Evolutionary conservation across 2,113 vertebrate genomes (phyloP), one percentile per base, ranked within the genome.

Genomic region (Lophochroa leadbeateri): DNA sequence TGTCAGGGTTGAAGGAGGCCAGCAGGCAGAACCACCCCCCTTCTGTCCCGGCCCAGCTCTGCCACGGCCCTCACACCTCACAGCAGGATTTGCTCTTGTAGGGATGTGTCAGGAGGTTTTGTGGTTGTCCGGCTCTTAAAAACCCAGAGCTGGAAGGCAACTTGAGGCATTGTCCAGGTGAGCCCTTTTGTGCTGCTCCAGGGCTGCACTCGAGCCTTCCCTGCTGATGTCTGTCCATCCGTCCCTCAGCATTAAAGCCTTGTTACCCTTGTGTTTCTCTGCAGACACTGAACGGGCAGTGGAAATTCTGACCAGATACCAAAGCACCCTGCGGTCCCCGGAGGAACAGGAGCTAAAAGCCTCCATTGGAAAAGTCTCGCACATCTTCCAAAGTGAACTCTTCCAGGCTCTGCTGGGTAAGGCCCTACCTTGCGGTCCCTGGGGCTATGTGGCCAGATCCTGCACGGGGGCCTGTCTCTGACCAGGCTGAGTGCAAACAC

Each of bases 331-430:
- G 93, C 98, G 39, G 95, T 96, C 97, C 77, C 98, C 98, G 3
- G 98, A 98, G 74, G 98, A 99, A 91, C 98, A 99, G 96, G 92
- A 97, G 67, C 91, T 99, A 88, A 99, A 98, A 97, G 98, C 97
- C 94, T 98, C 97, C 25, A 98, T 99, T 91, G 98, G 98, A 49
- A 98, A 98, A 96, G 97, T 99, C 82, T 99, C 98, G 5, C 94
- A 98, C 93, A 97, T 99, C 96, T 97, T 99, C 94, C 98, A 97
- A 86, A 99, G 98, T 93, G 98, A 98, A 84, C 98, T 99, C 89
- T 99, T 99, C 94, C 98, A 98, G 95, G 98, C 98, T 86, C 97
- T 99, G 94, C 98, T 99, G 87, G 98, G 98, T 99, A 98, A 98
- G 98, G 76, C 39, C 61, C 47, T 83, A 53, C 88, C 43, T 78